Evolutionary conservation across 2,797 vertebrate genomes (phyloP).

Genomic region (Tauraco hartlaubi): DNA sequence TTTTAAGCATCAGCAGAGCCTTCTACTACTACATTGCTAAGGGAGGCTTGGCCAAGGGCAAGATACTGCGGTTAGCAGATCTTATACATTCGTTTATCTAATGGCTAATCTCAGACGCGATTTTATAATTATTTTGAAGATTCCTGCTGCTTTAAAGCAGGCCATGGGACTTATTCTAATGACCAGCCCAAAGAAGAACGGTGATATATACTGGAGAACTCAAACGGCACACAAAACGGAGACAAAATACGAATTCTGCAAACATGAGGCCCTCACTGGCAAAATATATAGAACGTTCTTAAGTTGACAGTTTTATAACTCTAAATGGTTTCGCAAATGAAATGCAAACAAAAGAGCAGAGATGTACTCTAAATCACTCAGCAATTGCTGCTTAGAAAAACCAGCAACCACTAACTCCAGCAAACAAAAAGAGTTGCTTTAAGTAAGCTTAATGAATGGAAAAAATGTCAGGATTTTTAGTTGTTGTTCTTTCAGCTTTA

Average conservation of each 20-base stretch:
- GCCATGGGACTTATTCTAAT: neutral
- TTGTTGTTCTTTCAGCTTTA: neutral
- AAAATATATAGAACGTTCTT: constrained; percentile 41
- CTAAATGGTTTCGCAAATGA: constrained; percentile 45
- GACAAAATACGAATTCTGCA: neutral
- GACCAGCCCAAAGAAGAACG: neutral
- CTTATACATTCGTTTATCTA: neutral
- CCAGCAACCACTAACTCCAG: constrained; percentile 31
- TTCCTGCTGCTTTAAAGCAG: neutral
- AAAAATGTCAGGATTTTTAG: neutral
- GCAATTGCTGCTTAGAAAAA: constrained; percentile 54
- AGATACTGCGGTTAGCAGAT: neutral
- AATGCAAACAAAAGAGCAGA: constrained; percentile 65
- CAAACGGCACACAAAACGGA: neutral
- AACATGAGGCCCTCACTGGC: neutral
- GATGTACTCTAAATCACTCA: constrained; percentile 56
- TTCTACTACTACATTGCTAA: neutral
- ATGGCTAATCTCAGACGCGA: neutral
- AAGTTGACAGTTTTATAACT: constrained; percentile 66
- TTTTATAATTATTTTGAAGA: neutral
- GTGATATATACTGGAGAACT: neutral
- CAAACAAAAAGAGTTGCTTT: constrained; percentile 35
- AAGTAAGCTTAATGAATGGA: constrained; percentile 14
- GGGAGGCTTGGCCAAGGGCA: neutral
- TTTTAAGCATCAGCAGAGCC: neutral